These are phyloP conservation scores for Mellilla xanthometata DNA, from an alignment of 2,888 invertebrate genomes.

Conservation along the genomic window DNA sequence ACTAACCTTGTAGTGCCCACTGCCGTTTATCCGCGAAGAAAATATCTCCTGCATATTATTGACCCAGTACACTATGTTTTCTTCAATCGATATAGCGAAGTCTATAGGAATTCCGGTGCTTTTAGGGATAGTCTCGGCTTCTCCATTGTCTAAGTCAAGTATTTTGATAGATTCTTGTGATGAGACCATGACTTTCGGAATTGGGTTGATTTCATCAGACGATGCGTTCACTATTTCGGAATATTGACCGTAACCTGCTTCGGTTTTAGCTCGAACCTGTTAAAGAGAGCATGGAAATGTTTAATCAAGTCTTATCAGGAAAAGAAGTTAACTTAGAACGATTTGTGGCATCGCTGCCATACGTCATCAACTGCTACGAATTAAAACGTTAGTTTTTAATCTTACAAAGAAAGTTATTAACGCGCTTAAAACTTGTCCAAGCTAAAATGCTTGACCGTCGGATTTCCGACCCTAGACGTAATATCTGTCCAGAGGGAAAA, in stretches of 20 bases:
- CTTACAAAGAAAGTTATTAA: no score
- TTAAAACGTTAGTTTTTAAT: no score
- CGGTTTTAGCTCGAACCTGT: slow-evolving; percentile 91
- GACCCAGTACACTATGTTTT: slow-evolving; percentile 91
- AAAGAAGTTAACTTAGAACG: background rate
- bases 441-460: no score
- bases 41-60: slow-evolving; percentile 89
- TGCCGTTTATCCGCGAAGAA: slow-evolving; percentile 82
- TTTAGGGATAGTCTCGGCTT: slow-evolving; percentile 82
- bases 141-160: slow-evolving; percentile 88
- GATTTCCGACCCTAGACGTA: no score
- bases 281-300: no score
- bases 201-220: slow-evolving; percentile 88
- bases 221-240: slow-evolving; percentile 83
- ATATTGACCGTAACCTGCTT: slow-evolving; percentile 88
- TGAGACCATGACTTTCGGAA: slow-evolving; percentile 90
- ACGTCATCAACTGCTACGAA: no score
- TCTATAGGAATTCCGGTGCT: slow-evolving; percentile 87
- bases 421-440: no score
- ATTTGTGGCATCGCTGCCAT: no score
- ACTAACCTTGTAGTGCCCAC: slow-evolving; percentile 71
- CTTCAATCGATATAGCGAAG: slow-evolving; percentile 86
- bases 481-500: no score
- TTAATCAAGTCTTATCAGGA: no score
- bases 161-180: slow-evolving; percentile 88